Base-by-base conservation (phyloP, 2,113 vertebrate genomes). In the Entomyzon cyanotis region DNA sequence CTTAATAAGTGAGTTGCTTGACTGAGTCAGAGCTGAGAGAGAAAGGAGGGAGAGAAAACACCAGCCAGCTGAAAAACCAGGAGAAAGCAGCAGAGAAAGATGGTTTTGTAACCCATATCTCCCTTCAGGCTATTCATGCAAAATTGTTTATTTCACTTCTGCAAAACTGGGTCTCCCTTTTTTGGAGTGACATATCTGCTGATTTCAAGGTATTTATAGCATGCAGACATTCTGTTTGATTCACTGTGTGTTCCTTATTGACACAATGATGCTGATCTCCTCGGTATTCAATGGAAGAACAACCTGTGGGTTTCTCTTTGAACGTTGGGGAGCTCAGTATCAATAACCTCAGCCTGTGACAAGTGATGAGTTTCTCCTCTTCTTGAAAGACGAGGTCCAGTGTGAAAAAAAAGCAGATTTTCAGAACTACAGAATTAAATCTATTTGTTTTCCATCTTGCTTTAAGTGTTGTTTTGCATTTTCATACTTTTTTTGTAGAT, bases 181-280 rank as follows among this genome's bases (percentile, higher is more conserved):
- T 96, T n/a, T 33, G 15, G 62, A 76, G 49, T 46, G 55, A 65
- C 74, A 65, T 69, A 91, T 89, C 81, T 89, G 49, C 65, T 79
- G 56, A 91, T 96, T 95, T 96, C 62, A 89, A 93, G 84, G 89
- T 85, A 95, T 92, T 87, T 89, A 69, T 42, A 92, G 53, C 53
- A n/a, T 69, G 52, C 62, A 82, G 69, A 27, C 73, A 69, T 60
- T 78, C 65, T 44, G 21, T 90, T 84, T 63, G 42, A 62, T 87
- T 71, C 5, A 2, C 22, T 79, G 28, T n/a, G 3, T 60, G 12
- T 71, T 87, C 15, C 42, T 89, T 84, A 91, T 75, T 89, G 78
- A 60, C 69, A 87, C 37, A 71, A 41, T 56, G 60, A 84, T 41
- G n/a, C 15, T 76, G 31, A 65, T 84, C 31, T 69, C n/a, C 79